A percentile compares a stretch with the other conserved stretches of the same genome.
These are phyloP conservation scores for Oxycera nigricornis DNA, from an alignment of 2,888 invertebrate species.

Conservation along the genomic window DNA sequence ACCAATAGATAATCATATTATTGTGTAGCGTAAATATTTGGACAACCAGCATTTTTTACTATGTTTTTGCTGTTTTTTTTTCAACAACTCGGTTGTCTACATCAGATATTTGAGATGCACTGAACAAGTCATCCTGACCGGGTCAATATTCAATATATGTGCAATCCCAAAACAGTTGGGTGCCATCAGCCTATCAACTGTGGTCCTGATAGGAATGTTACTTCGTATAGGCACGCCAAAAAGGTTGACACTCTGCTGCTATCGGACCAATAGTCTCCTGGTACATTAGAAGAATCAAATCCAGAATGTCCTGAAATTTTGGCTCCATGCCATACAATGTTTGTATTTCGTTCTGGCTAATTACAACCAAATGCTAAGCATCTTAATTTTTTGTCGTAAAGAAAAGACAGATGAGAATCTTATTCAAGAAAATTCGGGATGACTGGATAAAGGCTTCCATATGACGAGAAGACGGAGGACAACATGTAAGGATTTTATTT, in stretches of 20 bases:
- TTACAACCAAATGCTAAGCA: slow-evolving; percentile 34
- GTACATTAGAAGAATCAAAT: not conserved
- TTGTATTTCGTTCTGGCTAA: slow-evolving; percentile 39
- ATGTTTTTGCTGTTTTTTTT: no score
- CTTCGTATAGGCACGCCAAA: not conserved
- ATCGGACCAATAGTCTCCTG: not conserved
- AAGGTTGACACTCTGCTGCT: not conserved
- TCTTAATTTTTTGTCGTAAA: slow-evolving; percentile 20
- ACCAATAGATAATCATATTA: slow-evolving; percentile 19
- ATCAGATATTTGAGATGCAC: no score
- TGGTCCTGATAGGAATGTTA: not conserved
- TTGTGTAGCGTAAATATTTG: slow-evolving; percentile 34
- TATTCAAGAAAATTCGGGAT: not conserved
- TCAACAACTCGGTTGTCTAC: no score
- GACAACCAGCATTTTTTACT: no score
- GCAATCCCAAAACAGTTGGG: slow-evolving; percentile 5
- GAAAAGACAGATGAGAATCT: not conserved
- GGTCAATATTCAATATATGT: no score
- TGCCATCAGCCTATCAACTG: not conserved
- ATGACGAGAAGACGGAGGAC: not conserved
- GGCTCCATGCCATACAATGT: not conserved
- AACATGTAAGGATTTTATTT: slow-evolving; percentile 8
- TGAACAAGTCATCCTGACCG: not conserved
- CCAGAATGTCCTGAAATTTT: not conserved
- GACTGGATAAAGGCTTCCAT: not conserved